phyloP scores from a whole-genome alignment of 1,140 invertebrate genomes.

The Lineus longissimus region DNA sequence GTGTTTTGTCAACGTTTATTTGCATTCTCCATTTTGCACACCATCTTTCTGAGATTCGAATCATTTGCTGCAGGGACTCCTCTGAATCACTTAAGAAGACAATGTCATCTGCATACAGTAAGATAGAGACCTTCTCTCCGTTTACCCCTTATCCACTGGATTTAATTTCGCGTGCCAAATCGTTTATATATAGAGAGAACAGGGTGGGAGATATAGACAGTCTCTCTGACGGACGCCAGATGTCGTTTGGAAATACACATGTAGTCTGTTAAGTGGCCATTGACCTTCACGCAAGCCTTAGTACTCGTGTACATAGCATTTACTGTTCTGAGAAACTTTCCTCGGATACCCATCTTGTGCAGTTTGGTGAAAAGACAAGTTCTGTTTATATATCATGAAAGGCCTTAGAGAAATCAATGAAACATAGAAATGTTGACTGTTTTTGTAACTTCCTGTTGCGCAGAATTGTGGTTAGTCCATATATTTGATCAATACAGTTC shows the following conservation, averaged over 20 bases:
- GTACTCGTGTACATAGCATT: background rate
- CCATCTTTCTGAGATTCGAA: conserved; percentile 3
- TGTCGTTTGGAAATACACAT: conserved; percentile 1
- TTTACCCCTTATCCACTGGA: conserved; percentile 15
- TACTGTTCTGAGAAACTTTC: background rate
- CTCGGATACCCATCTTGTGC: background rate
- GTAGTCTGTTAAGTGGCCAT: background rate
- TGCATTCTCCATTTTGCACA: too few species aligned
- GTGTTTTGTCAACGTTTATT: too few species aligned
- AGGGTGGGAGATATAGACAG: background rate
- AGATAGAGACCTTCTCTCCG: conserved; percentile 10
- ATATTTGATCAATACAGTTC: conserved; percentile 20
- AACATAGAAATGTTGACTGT: conserved; percentile 12
- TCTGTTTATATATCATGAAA: conserved; percentile 17
- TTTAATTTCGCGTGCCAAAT: too few species aligned
- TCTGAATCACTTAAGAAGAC: conserved; percentile 11
- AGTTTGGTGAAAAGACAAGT: background rate
- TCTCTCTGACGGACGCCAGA: background rate
- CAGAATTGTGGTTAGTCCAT: conserved; percentile 11
- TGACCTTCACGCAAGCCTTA: background rate
- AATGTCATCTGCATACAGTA: conserved; percentile 15
- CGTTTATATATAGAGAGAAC: too few species aligned
- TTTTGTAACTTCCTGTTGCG: conserved; percentile 14
- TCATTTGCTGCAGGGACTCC: conserved; percentile 11
- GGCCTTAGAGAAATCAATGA: conserved; percentile 23